Conservation (phyloP, 1,140 invertebrate genomes). For the Zaprionus vittiger region DNA sequence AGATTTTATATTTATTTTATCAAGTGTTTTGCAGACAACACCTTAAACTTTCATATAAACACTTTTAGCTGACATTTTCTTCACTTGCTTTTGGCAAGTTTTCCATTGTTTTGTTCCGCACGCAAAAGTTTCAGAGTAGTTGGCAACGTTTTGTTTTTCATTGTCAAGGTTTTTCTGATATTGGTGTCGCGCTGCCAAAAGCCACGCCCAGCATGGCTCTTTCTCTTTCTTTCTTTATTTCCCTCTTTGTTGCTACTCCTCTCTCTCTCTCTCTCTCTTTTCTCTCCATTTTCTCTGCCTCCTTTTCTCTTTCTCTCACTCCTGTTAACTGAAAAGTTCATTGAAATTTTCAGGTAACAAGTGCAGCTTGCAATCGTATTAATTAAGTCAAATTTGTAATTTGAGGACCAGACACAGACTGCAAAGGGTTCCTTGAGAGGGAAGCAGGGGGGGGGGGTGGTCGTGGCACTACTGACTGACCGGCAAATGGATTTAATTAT, state of each 20-base stretch:
- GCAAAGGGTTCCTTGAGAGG: not conserved
- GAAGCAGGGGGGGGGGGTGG: not conserved
- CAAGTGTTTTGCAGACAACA: conserved; percentile 1
- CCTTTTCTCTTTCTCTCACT: not conserved
- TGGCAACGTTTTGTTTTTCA: conserved; percentile 8
- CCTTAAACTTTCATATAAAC: not conserved
- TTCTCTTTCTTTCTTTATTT: not conserved
- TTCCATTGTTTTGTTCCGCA: not conserved
- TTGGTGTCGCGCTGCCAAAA: not conserved
- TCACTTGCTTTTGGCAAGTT: not conserved
- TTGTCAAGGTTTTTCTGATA: conserved; percentile 20
- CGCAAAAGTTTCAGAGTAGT: not conserved
- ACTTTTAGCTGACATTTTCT: conserved; percentile 7
- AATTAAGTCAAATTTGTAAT: conserved; percentile 20
- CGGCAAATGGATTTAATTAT: conserved; percentile 46
- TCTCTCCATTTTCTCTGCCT: not conserved
- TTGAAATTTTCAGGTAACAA: conserved; percentile 13
- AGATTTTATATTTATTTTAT: not conserved
- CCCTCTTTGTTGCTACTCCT: no score
- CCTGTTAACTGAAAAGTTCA: not conserved
- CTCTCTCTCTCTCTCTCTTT: not conserved
- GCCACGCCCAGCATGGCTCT: not conserved
- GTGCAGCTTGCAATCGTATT: conserved; percentile 4
- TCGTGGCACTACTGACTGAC: conserved; percentile 3
- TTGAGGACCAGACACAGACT: not conserved